Percentiles rank a stretch among this genome's conserved stretches.
phyloP scores from a whole-genome alignment of 2,113 vertebrate genomes.

The Machaerirhynchus nigripectus region DNA sequence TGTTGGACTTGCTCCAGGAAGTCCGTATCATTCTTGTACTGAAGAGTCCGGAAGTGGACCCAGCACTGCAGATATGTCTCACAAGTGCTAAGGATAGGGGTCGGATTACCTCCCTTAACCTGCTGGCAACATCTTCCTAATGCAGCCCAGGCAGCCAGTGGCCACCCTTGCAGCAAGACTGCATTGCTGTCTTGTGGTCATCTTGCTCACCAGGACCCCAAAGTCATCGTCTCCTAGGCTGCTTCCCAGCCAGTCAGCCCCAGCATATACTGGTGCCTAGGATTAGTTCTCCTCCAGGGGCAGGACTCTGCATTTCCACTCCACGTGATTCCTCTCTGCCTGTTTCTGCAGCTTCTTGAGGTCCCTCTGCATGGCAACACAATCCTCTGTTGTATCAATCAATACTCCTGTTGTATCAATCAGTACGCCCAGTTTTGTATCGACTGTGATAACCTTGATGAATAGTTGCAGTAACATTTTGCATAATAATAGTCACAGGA shows the following conservation, averaged over 20 bases:
- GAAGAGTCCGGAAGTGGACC: neutral
- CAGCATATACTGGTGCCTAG: neutral
- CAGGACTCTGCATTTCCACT: neutral
- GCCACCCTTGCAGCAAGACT: neutral
- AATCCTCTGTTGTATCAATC: neutral
- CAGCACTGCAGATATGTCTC: neutral
- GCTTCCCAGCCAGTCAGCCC: neutral
- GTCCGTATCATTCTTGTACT: neutral
- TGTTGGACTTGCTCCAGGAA: neutral
- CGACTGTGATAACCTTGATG: neutral
- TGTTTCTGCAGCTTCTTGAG: neutral
- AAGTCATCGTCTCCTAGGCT: neutral
- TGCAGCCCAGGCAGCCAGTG: neutral
- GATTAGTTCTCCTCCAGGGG: neutral
- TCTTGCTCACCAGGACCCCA: neutral
- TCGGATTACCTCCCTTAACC: fast-evolving
- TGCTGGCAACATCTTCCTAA: neutral
- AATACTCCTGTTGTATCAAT: neutral
- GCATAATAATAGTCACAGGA: neutral
- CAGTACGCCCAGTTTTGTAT: neutral
- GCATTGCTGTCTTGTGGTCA: neutral
- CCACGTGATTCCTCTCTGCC: neutral
- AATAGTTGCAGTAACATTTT: neutral
- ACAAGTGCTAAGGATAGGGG: neutral
- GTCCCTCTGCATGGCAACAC: neutral